Evolutionary conservation across 1,140 invertebrate genomes (phyloP).

Genomic region (Pseudomyrmex dendroicus): DNA sequence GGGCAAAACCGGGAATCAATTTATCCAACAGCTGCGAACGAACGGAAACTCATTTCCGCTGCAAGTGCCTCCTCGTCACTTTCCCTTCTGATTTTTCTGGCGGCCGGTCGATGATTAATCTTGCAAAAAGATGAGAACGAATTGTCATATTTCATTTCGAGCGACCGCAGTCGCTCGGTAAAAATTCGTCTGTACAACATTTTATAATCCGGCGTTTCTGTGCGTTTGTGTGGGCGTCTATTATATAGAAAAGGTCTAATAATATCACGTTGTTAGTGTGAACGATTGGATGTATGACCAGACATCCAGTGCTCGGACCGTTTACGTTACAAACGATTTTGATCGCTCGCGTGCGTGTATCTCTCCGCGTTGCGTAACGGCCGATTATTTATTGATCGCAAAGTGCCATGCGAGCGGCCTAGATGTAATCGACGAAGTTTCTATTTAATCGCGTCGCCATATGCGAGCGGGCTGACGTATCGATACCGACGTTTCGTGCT

Average conservation of each 20-base stretch:
- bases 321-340: conserved; percentile 11
- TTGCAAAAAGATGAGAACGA: neutral
- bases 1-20: conserved; percentile 37
- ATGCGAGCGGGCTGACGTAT: conserved; percentile 4
- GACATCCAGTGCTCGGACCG: neutral
- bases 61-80: conserved; percentile 16
- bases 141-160: neutral
- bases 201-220: conserved; percentile 2
- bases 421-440: neutral
- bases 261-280: neutral
- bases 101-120: neutral
- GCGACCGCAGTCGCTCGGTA: neutral
- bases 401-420: conserved; percentile 10
- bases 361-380: conserved; percentile 35
- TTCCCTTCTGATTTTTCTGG: conserved; percentile 1
- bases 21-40: conserved; percentile 30
- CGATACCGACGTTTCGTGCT: conserved; percentile 38
- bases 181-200: conserved; percentile 2
- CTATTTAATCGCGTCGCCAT: conserved; percentile 40
- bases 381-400: conserved; percentile 39
- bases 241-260: neutral
- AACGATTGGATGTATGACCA: neutral
- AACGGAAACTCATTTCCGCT: conserved; percentile 49
- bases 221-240: no score
- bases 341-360: conserved; percentile 30